Conservation (phyloP, 2,797 vertebrate genomes). For the Enoplosus armatus region DNA sequence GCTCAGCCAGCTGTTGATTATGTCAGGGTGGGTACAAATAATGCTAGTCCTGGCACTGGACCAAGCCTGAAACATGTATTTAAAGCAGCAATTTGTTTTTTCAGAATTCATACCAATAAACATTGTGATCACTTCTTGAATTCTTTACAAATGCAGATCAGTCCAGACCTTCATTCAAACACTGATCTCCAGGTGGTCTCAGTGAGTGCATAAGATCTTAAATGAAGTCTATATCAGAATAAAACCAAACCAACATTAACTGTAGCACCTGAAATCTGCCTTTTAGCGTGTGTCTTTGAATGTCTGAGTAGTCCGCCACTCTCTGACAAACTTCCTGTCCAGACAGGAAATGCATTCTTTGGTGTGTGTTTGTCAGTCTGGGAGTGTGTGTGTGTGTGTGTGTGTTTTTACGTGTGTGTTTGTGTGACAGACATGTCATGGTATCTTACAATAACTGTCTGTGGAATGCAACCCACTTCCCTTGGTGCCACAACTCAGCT, state of each 20-base stretch:
- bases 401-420: constrained; percentile 51
- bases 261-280: constrained; percentile 13
- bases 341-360: constrained; percentile 84
- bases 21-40: constrained; percentile 58
- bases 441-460: constrained; percentile 74
- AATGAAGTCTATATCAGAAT: neutral
- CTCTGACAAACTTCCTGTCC: constrained; percentile 76
- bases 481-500: constrained; percentile 24
- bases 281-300: constrained; percentile 22
- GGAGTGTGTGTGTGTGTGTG: constrained; percentile 51
- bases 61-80: constrained; percentile 48
- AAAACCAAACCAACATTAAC: neutral
- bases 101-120: constrained; percentile 54
- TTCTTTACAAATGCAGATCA: constrained; percentile 35
- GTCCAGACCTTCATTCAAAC: neutral
- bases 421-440: constrained; percentile 67
- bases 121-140: constrained; percentile 40
- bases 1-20: constrained; percentile 68
- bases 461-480: constrained; percentile 75
- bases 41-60: constrained; percentile 54
- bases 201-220: neutral
- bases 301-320: constrained; percentile 21
- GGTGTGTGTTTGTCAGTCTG: constrained; percentile 64
- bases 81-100: constrained; percentile 43
- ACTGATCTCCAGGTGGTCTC: neutral